Percentiles rank a stretch among this genome's conserved stretches.
phyloP scores from a whole-genome alignment of 2,113 vertebrate species.

The Carlito syrichta region DNA sequence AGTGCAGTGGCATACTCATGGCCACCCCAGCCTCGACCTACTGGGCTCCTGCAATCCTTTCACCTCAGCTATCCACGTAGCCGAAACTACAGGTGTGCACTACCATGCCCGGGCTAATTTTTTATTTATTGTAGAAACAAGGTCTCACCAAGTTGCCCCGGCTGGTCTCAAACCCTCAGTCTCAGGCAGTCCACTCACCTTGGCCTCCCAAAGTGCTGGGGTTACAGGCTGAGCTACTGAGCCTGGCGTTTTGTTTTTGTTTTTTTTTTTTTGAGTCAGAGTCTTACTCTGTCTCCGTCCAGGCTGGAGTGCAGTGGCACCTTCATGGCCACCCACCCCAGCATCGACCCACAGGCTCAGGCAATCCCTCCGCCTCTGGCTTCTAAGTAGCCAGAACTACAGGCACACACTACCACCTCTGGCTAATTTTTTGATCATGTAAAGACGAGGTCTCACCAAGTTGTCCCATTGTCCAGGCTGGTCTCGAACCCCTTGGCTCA shows the following conservation, averaged over 20 bases:
- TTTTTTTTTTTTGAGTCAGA: background rate
- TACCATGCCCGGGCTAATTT: background rate
- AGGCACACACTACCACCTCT: background rate
- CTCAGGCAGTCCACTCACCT: background rate
- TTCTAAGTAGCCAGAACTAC: background rate
- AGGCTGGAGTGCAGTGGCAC: background rate
- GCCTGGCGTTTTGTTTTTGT: background rate
- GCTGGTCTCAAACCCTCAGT: background rate
- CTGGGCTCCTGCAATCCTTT: background rate
- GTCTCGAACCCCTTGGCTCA: too few relatives aligned
- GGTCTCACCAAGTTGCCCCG: background rate
- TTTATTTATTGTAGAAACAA: background rate
- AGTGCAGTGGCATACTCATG: background rate
- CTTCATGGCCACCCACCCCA: background rate
- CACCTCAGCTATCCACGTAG: background rate
- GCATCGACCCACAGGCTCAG: background rate
- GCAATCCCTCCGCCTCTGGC: background rate
- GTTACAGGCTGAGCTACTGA: background rate
- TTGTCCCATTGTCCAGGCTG: too few relatives aligned
- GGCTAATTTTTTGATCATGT: too few relatives aligned
- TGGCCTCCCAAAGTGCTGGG: background rate
- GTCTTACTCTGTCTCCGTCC: background rate
- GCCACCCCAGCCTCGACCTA: background rate
- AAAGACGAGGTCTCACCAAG: too few relatives aligned
- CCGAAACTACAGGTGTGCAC: background rate